These are phyloP conservation scores for Gymnoscopelus braueri DNA, from an alignment of 2,797 vertebrate species.

Conservation along the genomic window DNA sequence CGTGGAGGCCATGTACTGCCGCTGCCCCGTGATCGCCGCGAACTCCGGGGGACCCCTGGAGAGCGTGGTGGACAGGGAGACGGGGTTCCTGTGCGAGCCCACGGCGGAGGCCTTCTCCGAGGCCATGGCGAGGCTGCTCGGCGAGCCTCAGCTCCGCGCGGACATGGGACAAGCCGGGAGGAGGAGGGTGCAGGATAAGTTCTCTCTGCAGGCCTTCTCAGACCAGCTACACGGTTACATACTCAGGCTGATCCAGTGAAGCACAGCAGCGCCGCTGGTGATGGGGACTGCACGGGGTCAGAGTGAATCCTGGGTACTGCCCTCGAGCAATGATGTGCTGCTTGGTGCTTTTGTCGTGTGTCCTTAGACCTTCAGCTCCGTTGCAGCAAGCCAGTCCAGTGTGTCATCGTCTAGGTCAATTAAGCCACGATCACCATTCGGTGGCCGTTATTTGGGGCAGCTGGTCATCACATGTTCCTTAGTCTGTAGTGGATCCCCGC, in stretches of 20 bases:
- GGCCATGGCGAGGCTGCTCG: constrained; percentile 90
- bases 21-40: constrained; percentile 92
- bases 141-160: constrained; percentile 83
- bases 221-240: constrained; percentile 89
- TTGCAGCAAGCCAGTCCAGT: too few species aligned
- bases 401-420: too few species aligned
- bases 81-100: constrained; percentile 92
- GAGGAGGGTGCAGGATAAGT: constrained; percentile 87
- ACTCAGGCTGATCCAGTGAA: constrained; percentile 82
- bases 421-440: too few species aligned
- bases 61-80: constrained; percentile 86
- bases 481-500: too few species aligned
- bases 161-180: constrained; percentile 91
- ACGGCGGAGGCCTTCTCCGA: constrained; percentile 85
- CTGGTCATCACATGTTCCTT: too few species aligned
- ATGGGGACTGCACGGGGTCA: too few species aligned
- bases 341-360: too few species aligned
- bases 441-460: too few species aligned
- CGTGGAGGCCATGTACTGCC: constrained; percentile 95
- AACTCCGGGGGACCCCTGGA: constrained; percentile 96
- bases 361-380: too few species aligned
- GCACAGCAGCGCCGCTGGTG: not conserved
- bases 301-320: too few species aligned
- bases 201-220: constrained; percentile 91
- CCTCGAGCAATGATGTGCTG: too few species aligned